Percentiles rank a stretch among this genome's conserved stretches.
Evolutionary conservation across 2,113 vertebrate genomes (phyloP).

Genomic region (Ameiurus melas): DNA sequence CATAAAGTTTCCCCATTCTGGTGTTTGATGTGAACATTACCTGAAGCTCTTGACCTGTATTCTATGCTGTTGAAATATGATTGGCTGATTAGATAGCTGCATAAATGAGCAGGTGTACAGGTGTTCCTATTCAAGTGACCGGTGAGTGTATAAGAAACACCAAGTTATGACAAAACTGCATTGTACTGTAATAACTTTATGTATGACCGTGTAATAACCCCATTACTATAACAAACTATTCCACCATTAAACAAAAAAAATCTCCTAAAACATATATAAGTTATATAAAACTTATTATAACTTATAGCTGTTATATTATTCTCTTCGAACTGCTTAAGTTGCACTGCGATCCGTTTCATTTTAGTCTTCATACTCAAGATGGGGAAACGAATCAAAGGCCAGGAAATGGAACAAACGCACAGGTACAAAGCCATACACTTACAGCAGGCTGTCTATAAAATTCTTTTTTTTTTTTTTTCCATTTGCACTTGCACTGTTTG

Average conservation of each 20-base stretch:
- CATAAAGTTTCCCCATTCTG: not conserved
- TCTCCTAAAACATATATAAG: not conserved
- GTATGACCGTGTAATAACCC: not conserved
- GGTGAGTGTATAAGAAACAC: not conserved
- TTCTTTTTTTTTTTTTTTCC: not conserved
- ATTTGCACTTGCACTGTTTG: not conserved
- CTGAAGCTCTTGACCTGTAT: not conserved
- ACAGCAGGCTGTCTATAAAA: not conserved
- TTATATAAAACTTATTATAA: too few relatives aligned
- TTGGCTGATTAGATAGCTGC: not conserved
- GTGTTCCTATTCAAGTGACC: not conserved
- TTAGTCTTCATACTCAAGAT: not conserved
- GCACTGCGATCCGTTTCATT: not conserved
- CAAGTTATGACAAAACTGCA: not conserved
- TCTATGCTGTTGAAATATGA: not conserved
- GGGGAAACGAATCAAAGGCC: not conserved
- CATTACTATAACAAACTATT: not conserved
- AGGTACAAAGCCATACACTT: not conserved
- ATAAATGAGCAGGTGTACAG: not conserved
- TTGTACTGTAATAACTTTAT: not conserved
- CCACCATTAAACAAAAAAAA: not conserved
- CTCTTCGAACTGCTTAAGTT: not conserved
- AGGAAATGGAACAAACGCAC: slow-evolving; percentile 16
- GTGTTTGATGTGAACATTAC: not conserved
- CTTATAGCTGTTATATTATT: not conserved